Evolutionary conservation across 2,888 invertebrate species (phyloP), one percentile per base, ranked within the genome.

Genomic region (Pycnomerus fuliginosus): DNA sequence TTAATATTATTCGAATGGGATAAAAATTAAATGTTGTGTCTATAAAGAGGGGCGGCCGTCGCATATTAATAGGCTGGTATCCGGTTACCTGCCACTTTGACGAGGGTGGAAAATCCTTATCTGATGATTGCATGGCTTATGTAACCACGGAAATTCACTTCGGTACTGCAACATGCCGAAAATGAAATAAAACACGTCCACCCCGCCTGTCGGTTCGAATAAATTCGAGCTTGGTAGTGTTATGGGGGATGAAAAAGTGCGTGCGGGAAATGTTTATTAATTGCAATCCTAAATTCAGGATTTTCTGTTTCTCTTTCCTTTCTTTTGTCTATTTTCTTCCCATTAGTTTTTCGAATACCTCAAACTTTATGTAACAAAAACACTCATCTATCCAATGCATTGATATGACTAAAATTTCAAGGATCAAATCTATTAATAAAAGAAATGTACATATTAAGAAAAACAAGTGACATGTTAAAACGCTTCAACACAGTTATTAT

Each of bases 51-150:
- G 30, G 3, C 16, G 38, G 43, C 17, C 32, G 31, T 27, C 17
- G 44, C 44, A 48, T 48, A 44, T 48, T 48, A 48, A 48, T 48
- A 44, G 40, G 48, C 39, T 17, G 36, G 44, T 48, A 48, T 48
- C 44, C 43, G 48, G 48, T 48, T 48, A 48, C 48, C 48, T 48
- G 48, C 44, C 44, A 44, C 25, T 36, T 35, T 48, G 48, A 48
- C 48, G 48, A 48, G 48, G 48, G 48, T 48, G 42, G 37, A 43
- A 20, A 43, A 48, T 43, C 44, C 43, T 43, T 48, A 48, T 48
- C 44, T 47, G 47, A 47, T 47, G 42, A 47, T 42, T 47, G 42
- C 38, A 30, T 32, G 47, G 46, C 31, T 43, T 43, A 43, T 31
- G 36, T 24, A 31, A 27, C 38, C 37, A 17, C 37, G 23, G 37